Base-by-base conservation (phyloP, 2,888 invertebrate genomes). In the Folsomia manolachei region DNA sequence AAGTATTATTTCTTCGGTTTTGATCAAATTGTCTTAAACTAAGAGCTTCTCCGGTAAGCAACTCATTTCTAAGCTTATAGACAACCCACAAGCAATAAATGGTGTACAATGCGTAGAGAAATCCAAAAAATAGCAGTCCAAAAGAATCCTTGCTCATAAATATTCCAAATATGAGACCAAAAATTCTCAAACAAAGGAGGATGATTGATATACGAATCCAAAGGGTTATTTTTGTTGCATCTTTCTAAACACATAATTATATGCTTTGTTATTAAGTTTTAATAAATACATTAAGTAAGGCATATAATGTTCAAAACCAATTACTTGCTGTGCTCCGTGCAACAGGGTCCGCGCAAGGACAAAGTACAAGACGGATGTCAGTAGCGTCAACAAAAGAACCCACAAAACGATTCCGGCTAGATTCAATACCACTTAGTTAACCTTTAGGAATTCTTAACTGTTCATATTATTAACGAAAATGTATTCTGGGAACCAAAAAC, bases 121-220 rank as follows among this genome's bases (percentile, higher is more conserved):
- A 63, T 52, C 74, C 74, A 62, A 74, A 66, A 14, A 52, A 69
- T 1, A 69, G 27, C 23, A 74, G 39, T 21, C 61, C 14, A 1
- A 23, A n/a, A 14, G 63, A 63, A 24, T 67, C 71, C 51, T 63
- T 56, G 2, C 64, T 19, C 18, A 51, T 51, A 51, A 51, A 51
- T 51, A 51, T 51, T 51, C 51, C 51, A 51, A 51, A 51, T 11
- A 73, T 68, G 0, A 73, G 60, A n/a, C 70, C 71, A 2, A 74
- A 26, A 19, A 75, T 23, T 27, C 74, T 60, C 21, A 78, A 21
- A 1, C 68, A 69, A 18, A 77, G 51, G 23, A 78, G 61, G 14
- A 68, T 70, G 7, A 71, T 53, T 9, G 75, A 72, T 11, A 77
- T 56, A 4, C 66, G 68, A 51, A 75, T 74, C 78, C 78, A 78